Percentiles rank a stretch among this genome's conserved stretches.
Conservation (phyloP, 1,140 invertebrate species). For the Drosophila lowei region DNA sequence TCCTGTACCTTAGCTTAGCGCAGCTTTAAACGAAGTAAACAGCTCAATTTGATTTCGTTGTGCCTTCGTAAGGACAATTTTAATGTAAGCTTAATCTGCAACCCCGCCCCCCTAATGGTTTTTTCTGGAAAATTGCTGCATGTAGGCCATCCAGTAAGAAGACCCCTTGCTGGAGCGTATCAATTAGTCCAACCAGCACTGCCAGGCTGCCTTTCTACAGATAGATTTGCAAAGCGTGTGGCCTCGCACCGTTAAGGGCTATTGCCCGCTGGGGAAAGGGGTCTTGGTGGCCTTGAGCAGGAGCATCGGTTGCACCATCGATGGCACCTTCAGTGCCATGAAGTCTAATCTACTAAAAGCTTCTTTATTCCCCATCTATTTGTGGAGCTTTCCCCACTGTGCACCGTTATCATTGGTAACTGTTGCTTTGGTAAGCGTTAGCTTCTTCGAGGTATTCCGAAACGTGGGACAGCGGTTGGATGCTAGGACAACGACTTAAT, state of each 20-base stretch:
- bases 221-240: slow-evolving; percentile 55
- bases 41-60: slow-evolving; percentile 53
- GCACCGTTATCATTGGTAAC: slow-evolving; percentile 42
- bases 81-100: slow-evolving; percentile 47
- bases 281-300: slow-evolving; percentile 13
- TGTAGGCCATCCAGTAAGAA: slow-evolving; percentile 5
- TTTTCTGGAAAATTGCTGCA: slow-evolving; percentile 7
- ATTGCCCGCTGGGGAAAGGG: not conserved
- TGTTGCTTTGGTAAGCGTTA: slow-evolving; percentile 55
- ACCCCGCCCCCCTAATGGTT: slow-evolving; percentile 39
- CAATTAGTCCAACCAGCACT: slow-evolving; percentile 45
- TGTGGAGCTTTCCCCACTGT: slow-evolving; percentile 26
- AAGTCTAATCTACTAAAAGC: slow-evolving; percentile 44
- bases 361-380: slow-evolving; percentile 43
- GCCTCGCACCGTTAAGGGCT: slow-evolving; percentile 35
- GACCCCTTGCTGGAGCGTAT: slow-evolving; percentile 25
- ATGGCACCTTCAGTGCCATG: slow-evolving; percentile 17
- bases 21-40: slow-evolving; percentile 40
- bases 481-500: too few species aligned
- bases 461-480: slow-evolving; percentile 7
- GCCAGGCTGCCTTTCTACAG: slow-evolving; percentile 45
- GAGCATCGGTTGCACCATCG: slow-evolving; percentile 25
- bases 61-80: slow-evolving; percentile 41
- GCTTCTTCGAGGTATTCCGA: not conserved
- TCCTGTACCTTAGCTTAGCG: slow-evolving; percentile 27